Evolutionary conservation across 2,797 vertebrate genomes (phyloP), one percentile per base, ranked within the genome.

Genomic region (Hoplostethus atlanticus): DNA sequence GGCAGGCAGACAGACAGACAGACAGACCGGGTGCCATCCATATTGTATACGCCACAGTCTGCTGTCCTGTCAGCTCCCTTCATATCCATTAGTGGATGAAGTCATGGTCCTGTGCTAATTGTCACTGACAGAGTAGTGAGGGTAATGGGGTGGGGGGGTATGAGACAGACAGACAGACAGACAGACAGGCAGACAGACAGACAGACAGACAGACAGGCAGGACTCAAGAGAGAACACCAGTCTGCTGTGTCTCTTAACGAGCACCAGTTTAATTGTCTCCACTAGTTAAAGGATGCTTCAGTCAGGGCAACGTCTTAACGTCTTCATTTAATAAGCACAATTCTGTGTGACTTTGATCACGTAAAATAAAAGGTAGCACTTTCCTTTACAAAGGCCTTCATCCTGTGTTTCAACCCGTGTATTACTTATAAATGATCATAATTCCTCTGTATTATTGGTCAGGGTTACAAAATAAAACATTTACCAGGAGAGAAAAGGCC

Each of bases 31-130:
- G 31, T 61, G 57, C 48, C 79, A 78, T 84, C 75, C 66, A 72
- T 78, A 75, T 71, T 81, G 73, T 71, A 77, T 65, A 60, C 21
- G 12, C 52, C 30, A 2, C 63, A 56, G 80, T 77, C 67, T 73
- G 79, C 73, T 12, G 50, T 65, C 66, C 72, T 71, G 75, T 84
- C 87, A 68, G 74, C 67, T 84, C 78, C 55, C 71, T 73, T 63
- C 76, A 57, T 47, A 76, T 65, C 83, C 86, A 87, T 88, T 85
- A 90, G 78, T 2, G 71, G 86, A 79, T 92, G 86, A 90, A 83
- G 89, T 89, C 89, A 84, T 71, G 70, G 69, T 50, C 79, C 66
- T 52, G 57, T 68, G 80, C 64, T 90, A 85, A 90, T 77, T 84
- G 83, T 77, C 87, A 82, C 73, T 79, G 84, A 85, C 83, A 85